A percentile compares a stretch with the other conserved stretches of the same genome.
Conservation (phyloP, 2,113 vertebrate genomes). For the Gadus macrocephalus region DNA sequence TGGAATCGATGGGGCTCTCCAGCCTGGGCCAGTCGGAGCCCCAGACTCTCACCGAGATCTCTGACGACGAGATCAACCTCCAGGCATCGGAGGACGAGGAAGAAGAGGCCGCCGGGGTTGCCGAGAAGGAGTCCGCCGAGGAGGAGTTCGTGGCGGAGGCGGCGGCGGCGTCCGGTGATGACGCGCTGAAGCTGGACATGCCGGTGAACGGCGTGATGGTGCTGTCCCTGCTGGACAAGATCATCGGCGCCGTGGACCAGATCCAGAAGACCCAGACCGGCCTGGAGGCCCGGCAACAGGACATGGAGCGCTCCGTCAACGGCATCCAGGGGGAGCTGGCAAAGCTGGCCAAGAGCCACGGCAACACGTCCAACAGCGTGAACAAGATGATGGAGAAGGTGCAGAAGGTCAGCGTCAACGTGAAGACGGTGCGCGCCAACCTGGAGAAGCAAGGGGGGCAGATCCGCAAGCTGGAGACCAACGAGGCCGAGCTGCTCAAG, state of each 20-base stretch:
- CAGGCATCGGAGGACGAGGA: conserved; percentile 68
- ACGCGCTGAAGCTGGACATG: conserved; percentile 37
- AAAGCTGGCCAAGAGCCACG: conserved; percentile 89
- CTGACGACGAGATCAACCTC: conserved; percentile 71
- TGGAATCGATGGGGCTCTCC: conserved; percentile 63
- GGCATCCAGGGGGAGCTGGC: conserved; percentile 90
- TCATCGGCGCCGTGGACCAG: conserved; percentile 96
- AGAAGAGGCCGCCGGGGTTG: conserved; percentile 26
- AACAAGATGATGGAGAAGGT: conserved; percentile 97
- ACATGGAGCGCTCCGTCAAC: conserved; percentile 90
- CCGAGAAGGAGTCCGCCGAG: conserved; percentile 16
- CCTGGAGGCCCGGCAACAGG: conserved; percentile 89
- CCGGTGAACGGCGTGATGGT: conserved; percentile 91
- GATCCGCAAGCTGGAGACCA: conserved; percentile 95
- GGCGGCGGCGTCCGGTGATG: conserved; percentile 34
- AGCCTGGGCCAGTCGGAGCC: conserved; percentile 48
- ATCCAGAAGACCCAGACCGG: conserved; percentile 93
- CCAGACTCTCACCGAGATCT: conserved; percentile 67
- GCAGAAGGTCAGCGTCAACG: conserved; percentile 95
- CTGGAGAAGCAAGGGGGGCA: conserved; percentile 94
- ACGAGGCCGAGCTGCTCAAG: conserved; percentile 91
- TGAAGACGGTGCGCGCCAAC: conserved; percentile 90
- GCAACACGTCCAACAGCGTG: conserved; percentile 88
- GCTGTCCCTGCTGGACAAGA: conserved; percentile 93
- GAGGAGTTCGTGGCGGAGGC: conserved; percentile 23